Percentiles rank a stretch among this genome's conserved stretches.
These are phyloP conservation scores for Hymenochirus boettgeri DNA, from an alignment of 2,113 vertebrate genomes.

Conservation along the genomic window DNA sequence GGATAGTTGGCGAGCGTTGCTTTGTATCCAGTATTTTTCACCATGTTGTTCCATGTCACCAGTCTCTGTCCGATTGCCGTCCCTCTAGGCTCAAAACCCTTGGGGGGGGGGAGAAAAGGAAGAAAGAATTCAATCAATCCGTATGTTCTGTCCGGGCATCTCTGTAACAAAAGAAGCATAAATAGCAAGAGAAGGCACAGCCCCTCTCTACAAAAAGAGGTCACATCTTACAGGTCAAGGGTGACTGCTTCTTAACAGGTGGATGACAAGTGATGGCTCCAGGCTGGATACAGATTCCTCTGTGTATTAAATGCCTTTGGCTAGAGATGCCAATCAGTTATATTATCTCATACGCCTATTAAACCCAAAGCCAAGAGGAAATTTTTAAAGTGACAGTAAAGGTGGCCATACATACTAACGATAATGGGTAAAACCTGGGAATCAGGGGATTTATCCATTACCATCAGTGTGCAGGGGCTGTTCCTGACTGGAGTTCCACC, in stretches of 20 bases:
- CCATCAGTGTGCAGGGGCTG: too few species aligned
- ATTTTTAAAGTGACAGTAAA: too few species aligned
- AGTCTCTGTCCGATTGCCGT: constrained; percentile 93
- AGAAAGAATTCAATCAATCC: constrained; percentile 44
- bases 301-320: not conserved
- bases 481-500: too few species aligned
- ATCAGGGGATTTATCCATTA: too few species aligned
- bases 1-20: constrained; percentile 95
- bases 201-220: constrained; percentile 44
- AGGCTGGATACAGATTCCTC: constrained; percentile 41
- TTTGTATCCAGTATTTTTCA: constrained; percentile 98
- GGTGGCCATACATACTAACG: too few species aligned
- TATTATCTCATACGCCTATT: constrained; percentile 5
- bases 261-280: constrained; percentile 41
- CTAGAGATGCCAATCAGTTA: constrained; percentile 7
- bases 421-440: too few species aligned
- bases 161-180: constrained; percentile 13
- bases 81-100: constrained; percentile 96
- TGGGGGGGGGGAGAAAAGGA: constrained; percentile 46
- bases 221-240: constrained; percentile 21
- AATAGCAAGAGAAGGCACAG: constrained; percentile 44
- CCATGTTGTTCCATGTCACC: constrained; percentile 98
- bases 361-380: too few species aligned
- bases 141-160: constrained; percentile 13
- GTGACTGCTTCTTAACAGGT: constrained; percentile 42